Percentiles rank a stretch among this genome's conserved stretches.
phyloP scores from a whole-genome alignment of 2,888 invertebrate genomes.

The Heliconius erato region DNA sequence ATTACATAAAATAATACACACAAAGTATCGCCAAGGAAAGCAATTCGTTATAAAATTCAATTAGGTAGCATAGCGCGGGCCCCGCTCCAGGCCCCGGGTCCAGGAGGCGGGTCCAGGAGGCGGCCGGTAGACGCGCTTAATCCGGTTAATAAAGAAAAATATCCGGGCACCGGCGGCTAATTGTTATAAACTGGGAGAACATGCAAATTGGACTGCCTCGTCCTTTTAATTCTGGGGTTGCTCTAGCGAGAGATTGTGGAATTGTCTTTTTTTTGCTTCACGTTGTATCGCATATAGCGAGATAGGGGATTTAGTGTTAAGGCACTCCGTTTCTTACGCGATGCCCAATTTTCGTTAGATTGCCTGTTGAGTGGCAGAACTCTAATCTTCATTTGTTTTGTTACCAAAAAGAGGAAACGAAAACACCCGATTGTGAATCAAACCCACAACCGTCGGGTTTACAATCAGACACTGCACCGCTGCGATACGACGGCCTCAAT shows the following conservation, averaged over 20 bases:
- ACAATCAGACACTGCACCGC: no score
- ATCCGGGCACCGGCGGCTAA: slow-evolving; percentile 75
- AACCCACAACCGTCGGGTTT: no score
- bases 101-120: slow-evolving; percentile 56
- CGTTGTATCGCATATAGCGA: neutral
- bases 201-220: slow-evolving; percentile 80
- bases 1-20: slow-evolving; percentile 15
- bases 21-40: slow-evolving; percentile 43
- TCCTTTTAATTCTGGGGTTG: slow-evolving; percentile 73
- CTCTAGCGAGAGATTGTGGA: slow-evolving; percentile 38
- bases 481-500: no score
- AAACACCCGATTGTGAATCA: no score
- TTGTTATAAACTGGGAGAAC: slow-evolving; percentile 82
- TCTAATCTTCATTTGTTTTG: no score
- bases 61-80: slow-evolving; percentile 59
- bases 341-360: no score
- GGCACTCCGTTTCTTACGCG: no score
- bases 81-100: neutral
- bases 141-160: slow-evolving; percentile 84
- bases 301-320: neutral
- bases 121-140: slow-evolving; percentile 64
- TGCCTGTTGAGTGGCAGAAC: no score
- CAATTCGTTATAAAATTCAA: slow-evolving; percentile 72
- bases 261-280: neutral
- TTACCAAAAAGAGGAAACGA: no score